A percentile compares a stretch with the other conserved stretches of the same genome.
phyloP scores from a whole-genome alignment of 2,888 invertebrate species.

The Trissolcus brochymenae region DNA sequence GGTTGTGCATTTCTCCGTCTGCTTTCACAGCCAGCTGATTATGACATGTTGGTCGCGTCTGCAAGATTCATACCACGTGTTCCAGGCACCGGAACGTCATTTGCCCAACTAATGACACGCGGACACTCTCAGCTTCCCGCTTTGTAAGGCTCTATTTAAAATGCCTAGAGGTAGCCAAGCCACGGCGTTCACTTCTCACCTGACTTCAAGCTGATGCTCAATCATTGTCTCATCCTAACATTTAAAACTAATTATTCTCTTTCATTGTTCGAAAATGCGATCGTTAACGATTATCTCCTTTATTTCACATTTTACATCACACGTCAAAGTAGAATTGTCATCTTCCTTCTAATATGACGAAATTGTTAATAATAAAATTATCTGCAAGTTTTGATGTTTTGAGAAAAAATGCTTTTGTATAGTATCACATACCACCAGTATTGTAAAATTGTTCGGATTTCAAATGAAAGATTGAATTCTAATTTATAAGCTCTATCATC shows the following conservation, averaged over 20 bases:
- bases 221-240: slow-evolving; percentile 38
- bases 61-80: slow-evolving; percentile 69
- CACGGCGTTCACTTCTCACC: slow-evolving; percentile 37
- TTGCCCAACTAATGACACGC: slow-evolving; percentile 74
- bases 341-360: background rate
- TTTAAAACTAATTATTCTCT: slow-evolving; percentile 39
- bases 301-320: slow-evolving; percentile 6
- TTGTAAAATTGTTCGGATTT: too few relatives aligned
- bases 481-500: too few relatives aligned
- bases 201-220: slow-evolving; percentile 44
- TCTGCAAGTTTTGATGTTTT: too few relatives aligned
- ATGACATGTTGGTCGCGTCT: slow-evolving; percentile 73
- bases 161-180: slow-evolving; percentile 50
- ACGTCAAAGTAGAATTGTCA: slow-evolving; percentile 10
- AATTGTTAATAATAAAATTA: too few relatives aligned
- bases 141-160: slow-evolving; percentile 53
- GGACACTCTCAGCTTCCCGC: slow-evolving; percentile 66
- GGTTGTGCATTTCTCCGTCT: slow-evolving; percentile 72
- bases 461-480: too few relatives aligned
- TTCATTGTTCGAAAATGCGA: slow-evolving; percentile 21
- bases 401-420: too few relatives aligned
- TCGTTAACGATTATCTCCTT: too few relatives aligned
- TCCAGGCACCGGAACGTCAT: slow-evolving; percentile 73
- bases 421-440: too few relatives aligned
- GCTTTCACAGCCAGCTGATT: slow-evolving; percentile 76